A percentile compares a stretch with the other conserved stretches of the same genome.
These are phyloP conservation scores for Nesidiocoris tenuis DNA, from an alignment of 2,888 invertebrate species.

Conservation along the genomic window DNA sequence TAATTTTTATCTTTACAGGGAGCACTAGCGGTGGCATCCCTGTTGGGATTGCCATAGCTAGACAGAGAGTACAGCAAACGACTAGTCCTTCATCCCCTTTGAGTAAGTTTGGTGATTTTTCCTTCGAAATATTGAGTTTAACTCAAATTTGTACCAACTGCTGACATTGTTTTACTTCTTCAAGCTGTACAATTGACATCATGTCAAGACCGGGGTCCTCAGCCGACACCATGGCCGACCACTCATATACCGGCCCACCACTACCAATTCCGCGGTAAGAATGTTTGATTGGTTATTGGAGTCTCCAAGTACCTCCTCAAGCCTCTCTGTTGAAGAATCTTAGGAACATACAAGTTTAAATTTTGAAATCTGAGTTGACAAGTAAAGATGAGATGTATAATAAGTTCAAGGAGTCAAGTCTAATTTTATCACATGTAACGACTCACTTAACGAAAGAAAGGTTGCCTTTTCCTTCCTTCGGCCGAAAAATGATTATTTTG, in stretches of 20 bases:
- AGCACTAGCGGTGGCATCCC: conserved; percentile 60
- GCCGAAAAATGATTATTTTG: too few species aligned
- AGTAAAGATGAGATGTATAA: too few species aligned
- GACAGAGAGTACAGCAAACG: conserved; percentile 68
- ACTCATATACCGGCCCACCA: conserved; percentile 21
- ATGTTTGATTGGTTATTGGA: not conserved
- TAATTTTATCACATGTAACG: too few species aligned
- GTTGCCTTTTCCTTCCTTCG: too few species aligned
- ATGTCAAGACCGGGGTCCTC: conserved; percentile 32
- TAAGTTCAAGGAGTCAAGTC: too few species aligned
- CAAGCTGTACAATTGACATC: conserved; percentile 31
- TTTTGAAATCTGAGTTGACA: too few species aligned
- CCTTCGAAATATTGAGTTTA: conserved; percentile 1
- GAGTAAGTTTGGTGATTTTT: conserved; percentile 48
- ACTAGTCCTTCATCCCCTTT: conserved; percentile 54
- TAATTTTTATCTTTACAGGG: conserved; percentile 25
- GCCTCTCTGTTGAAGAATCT: too few species aligned
- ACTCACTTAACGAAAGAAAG: too few species aligned
- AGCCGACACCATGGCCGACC: conserved; percentile 26
- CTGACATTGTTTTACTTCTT: too few species aligned
- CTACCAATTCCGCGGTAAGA: conserved; percentile 29
- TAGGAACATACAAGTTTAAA: too few species aligned
- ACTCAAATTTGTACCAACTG: too few species aligned
- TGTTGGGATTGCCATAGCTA: conserved; percentile 80
- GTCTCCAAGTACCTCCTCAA: not conserved